phyloP scores from a whole-genome alignment of 1,140 invertebrate genomes.

The Drosophila fuyamai region DNA sequence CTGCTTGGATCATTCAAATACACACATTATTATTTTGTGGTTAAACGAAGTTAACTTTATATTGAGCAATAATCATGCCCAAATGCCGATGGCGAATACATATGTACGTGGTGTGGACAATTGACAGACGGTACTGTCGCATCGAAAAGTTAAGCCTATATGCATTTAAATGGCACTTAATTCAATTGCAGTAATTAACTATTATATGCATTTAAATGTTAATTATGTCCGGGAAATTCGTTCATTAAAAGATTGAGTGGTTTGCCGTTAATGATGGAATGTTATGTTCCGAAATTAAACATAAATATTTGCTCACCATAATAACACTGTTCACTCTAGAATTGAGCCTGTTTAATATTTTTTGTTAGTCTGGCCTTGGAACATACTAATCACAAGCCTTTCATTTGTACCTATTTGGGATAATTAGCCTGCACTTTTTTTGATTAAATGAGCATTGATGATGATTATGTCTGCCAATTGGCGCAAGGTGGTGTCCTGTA shows the following conservation, averaged over 20 bases:
- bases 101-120: conserved; percentile 41
- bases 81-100: conserved; percentile 50
- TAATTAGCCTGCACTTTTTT: neutral
- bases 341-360: neutral
- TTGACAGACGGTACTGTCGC: conserved; percentile 20
- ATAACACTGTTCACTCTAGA: neutral
- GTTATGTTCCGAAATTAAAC: conserved; percentile 24
- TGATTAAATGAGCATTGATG: conserved; percentile 22
- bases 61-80: conserved; percentile 32
- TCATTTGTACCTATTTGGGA: neutral
- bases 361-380: no score
- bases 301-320: conserved; percentile 11
- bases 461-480: conserved; percentile 46
- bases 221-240: conserved; percentile 5
- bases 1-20: neutral
- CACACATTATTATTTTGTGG: neutral
- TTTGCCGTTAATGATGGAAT: neutral
- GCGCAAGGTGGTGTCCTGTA: conserved; percentile 6
- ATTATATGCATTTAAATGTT: conserved; percentile 11
- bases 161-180: conserved; percentile 34
- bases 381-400: no score
- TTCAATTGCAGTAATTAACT: conserved; percentile 28
- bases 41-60: no score
- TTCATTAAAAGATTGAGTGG: conserved; percentile 1
- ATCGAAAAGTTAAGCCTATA: conserved; percentile 36